These are phyloP conservation scores for Drosophila pseudotalamancana DNA, from an alignment of 2,888 invertebrate genomes.

Conservation along the genomic window DNA sequence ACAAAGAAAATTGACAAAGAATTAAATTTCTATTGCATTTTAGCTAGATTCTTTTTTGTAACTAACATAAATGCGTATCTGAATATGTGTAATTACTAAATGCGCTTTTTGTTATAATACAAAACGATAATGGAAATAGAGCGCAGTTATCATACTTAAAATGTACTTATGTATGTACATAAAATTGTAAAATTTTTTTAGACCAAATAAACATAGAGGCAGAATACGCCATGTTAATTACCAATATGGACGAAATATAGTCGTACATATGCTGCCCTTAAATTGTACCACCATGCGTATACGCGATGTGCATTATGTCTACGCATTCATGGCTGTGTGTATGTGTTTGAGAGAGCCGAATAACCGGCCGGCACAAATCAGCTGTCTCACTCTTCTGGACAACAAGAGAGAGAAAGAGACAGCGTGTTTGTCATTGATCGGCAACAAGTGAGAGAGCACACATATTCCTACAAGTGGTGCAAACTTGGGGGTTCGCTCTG, in stretches of 20 bases:
- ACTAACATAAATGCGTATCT: too few relatives aligned
- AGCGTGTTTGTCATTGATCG: constrained; percentile 1
- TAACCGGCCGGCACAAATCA: constrained; percentile 29
- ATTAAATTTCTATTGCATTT: background rate
- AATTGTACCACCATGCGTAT: constrained; percentile 31
- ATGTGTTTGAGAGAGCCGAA: constrained; percentile 9
- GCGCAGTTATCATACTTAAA: background rate
- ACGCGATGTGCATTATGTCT: constrained; percentile 24
- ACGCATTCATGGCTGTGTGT: background rate
- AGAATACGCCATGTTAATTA: too few relatives aligned
- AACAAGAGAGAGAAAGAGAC: constrained; percentile 16
- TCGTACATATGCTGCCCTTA: background rate
- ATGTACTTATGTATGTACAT: background rate
- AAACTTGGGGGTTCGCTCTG: background rate
- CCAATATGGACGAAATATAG: too few relatives aligned
- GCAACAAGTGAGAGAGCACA: background rate
- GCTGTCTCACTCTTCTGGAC: constrained; percentile 7
- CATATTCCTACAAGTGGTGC: constrained; percentile 31
- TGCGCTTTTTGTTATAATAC: too few relatives aligned
- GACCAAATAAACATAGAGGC: too few relatives aligned
- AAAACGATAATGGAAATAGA: too few relatives aligned
- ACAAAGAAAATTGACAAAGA: background rate
- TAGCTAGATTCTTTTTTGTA: too few relatives aligned
- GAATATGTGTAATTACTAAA: too few relatives aligned
- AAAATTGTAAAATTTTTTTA: background rate